Evolutionary conservation across 35 echinoderm and acorn worm species (phyloP), one percentile per base, ranked within the genome.

Genomic region (Acanthaster planci): DNA sequence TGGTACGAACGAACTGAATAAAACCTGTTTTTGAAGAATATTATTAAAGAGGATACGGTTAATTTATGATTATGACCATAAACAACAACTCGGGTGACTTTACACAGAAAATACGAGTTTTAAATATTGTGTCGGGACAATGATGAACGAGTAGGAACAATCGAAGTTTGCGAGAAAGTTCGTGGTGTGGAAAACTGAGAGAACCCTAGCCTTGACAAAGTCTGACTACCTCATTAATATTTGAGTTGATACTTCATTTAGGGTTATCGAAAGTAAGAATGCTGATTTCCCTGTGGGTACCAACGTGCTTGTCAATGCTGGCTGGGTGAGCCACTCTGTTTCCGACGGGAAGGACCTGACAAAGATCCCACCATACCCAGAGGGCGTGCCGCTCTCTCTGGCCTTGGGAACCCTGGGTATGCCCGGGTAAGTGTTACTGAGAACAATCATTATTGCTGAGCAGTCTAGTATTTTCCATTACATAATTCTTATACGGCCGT

Each of bases 221-320:
- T 4, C 4, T 12, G 42, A 12, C 4, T 12, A 6, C 42, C 12
- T 1, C 47, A 34, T 8, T 76, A 39, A 18, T 16, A 31, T 16
- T 52, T 85, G 4, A 12, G 4, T 47, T 47, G 42, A 12, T 47
- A 12, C 12, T 47, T 47, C 4, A 47, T 76, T 34, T 39, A 94
- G 92, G 84, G 92, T 94, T 1, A 52, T 86, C 27, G 84, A 86
- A 21, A 94, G 92, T 58, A 90, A 86, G 51, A 79, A 90, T 67
- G 26, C 82, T 3, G 77, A 82, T 29, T 60, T 77, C 34, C 84
- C 84, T 18, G 92, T 90, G 7, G 92, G 87, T 36, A 77, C 88
- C n/a, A 42, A 82, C 53, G 87, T 86, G 21, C 78, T 90, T 22
- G 34, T 52, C 39, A 8, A 26, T 16, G 37, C 82, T 51, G 92